Evolutionary conservation across 2,888 invertebrate genomes (phyloP), one percentile per base, ranked within the genome.

Genomic region (Helicoverpa assulta): DNA sequence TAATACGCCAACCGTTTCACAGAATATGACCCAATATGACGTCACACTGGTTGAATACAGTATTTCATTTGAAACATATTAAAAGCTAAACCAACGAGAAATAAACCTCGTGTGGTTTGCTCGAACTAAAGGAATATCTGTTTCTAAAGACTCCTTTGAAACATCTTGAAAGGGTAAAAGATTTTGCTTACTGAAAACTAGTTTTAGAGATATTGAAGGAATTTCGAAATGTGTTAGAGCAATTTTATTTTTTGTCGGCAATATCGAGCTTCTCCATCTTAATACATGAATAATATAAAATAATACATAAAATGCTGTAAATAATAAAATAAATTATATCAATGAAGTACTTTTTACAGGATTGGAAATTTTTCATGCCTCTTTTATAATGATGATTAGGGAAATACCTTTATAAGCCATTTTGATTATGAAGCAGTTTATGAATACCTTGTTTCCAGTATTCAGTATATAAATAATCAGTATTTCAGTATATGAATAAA

Each of bases 231-330:
- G n/a, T 10, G n/a, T 10, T 8, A 14, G 8, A 0, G 18, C 37
- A 37, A 19, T 37, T 64, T 0, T 10, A 33, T 19, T 57, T 19
- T 5, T 33, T 55, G 14, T 50, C 12, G 5, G 19, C n/a, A 37
- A 50, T 6, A 59, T 52, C 62, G 16, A 67, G 18, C 54, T 64
- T 58, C 64, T 64, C 67, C 59, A 71, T 55, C 55, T 51, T 0
- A 10, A 4, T 47, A 58, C 18, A 53, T 21, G 5, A 47, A 50
- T 51, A 56, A 40, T 16, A 56, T 40, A 29, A 52, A 26, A 53
- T 29, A 57, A 7, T 26, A 65, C 18, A 52, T 52, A 1, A 14
- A 40, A 40, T 40, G 43, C 43, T 43, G 43, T 47, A 47, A 47
- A 47, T 47, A 47, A 6, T 40, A 12, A n/a, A n/a, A 47, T 47